Base-by-base conservation (phyloP, 1,140 invertebrate genomes). In the Procambarus virginalis region DNA sequence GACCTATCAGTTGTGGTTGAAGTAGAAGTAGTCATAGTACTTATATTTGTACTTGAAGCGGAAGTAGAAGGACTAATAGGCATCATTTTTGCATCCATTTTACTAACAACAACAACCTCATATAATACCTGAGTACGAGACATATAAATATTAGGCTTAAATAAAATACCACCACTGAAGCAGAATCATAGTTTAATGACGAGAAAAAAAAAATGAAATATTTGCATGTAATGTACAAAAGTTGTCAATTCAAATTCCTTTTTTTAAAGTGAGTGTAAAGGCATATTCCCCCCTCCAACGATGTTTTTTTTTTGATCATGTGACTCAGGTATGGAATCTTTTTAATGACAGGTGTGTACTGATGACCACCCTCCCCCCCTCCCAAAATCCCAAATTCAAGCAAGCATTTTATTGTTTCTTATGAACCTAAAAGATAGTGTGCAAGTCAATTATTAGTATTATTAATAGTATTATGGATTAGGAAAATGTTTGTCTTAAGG, bases 141-240 rank as follows among this genome's bases (percentile, higher is more conserved):
- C 4, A 5, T 8, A 12, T 17, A 64, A 20, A 1, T 17, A 1
- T 64, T 17, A 46, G 68, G 60, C 75, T 4, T 73, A 34, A 70
- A 68, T 64, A 64, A 51, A 49, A 84, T n/a, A 81, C 70, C 48
- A 75, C 46, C 20, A 58, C n/a, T 73, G 78, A 81, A 80, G 77
- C 77, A 82, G 82, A 88, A 88, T 88, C 78, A 88, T 88, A 88
- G 48, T 88, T 88, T 88, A 88, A 88, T 88, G 77, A 88, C 55
- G 51, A 70, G 78, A 80, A 88, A 87, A 88, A 88, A 55, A 55
- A 34, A 34, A 34, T 34, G 34, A 34, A 34, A 34, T 34, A 34
- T 34, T 55, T 60, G 86, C 82, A 55, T n/a, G 78, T 79, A 82
- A 68, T 81, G 82, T 88, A 88, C 86, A 88, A 88, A 88, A 88